Evolutionary conservation across 2,113 vertebrate genomes (phyloP).

Genomic region (Equus quagga): DNA sequence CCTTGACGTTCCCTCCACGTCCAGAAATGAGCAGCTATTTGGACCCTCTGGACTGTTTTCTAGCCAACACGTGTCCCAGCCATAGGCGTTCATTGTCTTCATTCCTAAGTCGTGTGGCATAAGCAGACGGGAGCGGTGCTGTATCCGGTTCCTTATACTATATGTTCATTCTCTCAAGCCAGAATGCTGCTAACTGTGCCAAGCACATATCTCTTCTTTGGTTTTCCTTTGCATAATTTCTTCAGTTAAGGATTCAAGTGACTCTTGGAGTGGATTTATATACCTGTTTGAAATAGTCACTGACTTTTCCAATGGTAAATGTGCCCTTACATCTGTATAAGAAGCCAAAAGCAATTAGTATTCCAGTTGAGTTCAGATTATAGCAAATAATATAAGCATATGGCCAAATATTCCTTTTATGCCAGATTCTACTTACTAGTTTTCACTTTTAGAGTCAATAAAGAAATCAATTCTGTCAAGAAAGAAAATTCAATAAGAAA

Average conservation of each 20-base stretch:
- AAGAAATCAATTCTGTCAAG: slow-evolving; percentile 84
- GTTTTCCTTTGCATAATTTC: slow-evolving; percentile 63
- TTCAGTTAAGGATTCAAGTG: slow-evolving; percentile 65
- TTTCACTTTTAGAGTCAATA: slow-evolving; percentile 86
- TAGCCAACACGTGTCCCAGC: not conserved
- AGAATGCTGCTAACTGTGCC: slow-evolving; percentile 53
- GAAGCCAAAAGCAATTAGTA: slow-evolving; percentile 75
- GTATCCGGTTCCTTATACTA: not conserved
- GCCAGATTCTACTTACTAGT: slow-evolving; percentile 80
- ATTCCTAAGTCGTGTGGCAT: slow-evolving; percentile 9
- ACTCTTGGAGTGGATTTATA: slow-evolving; percentile 73
- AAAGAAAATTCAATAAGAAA: slow-evolving; percentile 86
- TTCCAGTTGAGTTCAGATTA: slow-evolving; percentile 73
- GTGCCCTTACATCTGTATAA: slow-evolving; percentile 76
- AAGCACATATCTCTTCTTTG: not conserved
- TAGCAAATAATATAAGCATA: slow-evolving; percentile 78
- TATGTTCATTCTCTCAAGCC: not conserved
- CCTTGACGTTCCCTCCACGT: not conserved
- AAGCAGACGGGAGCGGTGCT: not conserved
- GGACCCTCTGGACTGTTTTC: not conserved
- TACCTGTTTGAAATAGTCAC: slow-evolving; percentile 68
- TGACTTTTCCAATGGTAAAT: slow-evolving; percentile 49
- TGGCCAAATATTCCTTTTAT: slow-evolving; percentile 82
- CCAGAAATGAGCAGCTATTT: not conserved
- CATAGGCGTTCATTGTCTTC: not conserved